These are phyloP conservation scores for Drosophila varians DNA, from an alignment of 1,140 invertebrate genomes.

Conservation along the genomic window DNA sequence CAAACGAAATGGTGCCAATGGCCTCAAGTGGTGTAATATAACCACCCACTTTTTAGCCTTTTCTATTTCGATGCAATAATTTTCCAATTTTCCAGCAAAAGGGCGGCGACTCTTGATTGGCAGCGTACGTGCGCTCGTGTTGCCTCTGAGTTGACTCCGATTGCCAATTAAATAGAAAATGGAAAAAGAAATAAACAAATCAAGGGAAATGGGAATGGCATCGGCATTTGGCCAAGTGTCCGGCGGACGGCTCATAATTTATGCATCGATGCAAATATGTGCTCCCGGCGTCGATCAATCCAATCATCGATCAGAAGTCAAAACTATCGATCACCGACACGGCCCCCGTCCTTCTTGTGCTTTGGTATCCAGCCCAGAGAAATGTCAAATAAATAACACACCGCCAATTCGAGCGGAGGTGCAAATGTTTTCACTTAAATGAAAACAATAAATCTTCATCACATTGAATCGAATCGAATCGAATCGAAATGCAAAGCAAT, in stretches of 20 bases:
- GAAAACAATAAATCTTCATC: slow-evolving; percentile 79
- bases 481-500: slow-evolving; percentile 48
- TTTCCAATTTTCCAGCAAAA: slow-evolving; percentile 2
- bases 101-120: slow-evolving; percentile 38
- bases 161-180: slow-evolving; percentile 38
- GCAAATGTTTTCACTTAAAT: slow-evolving; percentile 74
- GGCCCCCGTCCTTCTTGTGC: no score
- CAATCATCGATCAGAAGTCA: slow-evolving; percentile 33
- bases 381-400: slow-evolving; percentile 75
- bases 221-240: slow-evolving; percentile 58
- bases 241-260: slow-evolving; percentile 59
- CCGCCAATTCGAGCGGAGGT: slow-evolving; percentile 57
- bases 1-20: slow-evolving; percentile 51
- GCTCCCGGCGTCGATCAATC: slow-evolving; percentile 38
- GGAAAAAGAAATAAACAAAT: background rate
- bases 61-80: background rate
- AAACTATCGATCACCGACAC: slow-evolving; percentile 63
- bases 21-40: slow-evolving; percentile 39
- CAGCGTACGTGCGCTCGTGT: slow-evolving; percentile 60
- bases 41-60: background rate
- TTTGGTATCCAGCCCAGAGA: slow-evolving; percentile 68
- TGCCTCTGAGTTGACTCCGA: slow-evolving; percentile 28
- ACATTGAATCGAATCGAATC: slow-evolving; percentile 46
- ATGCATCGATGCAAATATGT: slow-evolving; percentile 65
- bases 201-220: slow-evolving; percentile 12